phyloP scores from a whole-genome alignment of 2,113 vertebrate species.

The Morone saxatilis region DNA sequence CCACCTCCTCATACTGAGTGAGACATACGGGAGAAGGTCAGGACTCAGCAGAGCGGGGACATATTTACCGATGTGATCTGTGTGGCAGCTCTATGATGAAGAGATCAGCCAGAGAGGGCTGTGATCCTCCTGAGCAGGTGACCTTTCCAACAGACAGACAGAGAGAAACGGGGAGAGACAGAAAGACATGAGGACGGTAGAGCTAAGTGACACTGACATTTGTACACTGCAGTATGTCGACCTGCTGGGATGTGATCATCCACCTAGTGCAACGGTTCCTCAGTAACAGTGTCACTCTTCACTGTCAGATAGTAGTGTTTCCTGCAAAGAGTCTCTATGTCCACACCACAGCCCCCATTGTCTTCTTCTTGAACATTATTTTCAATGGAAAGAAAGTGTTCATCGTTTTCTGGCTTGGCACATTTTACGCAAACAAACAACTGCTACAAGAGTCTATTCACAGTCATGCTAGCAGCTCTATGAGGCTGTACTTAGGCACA shows the following conservation, averaged over 20 bases:
- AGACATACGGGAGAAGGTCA: conserved; percentile 31
- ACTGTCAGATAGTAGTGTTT: not conserved
- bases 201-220: conserved; percentile 50
- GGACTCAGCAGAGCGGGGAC: not conserved
- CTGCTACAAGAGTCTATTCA: not conserved
- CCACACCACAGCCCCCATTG: too few species aligned
- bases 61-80: conserved; percentile 43
- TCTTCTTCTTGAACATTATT: not conserved
- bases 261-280: not conserved
- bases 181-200: conserved; percentile 1
- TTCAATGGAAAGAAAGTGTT: not conserved
- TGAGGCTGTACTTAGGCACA: not conserved
- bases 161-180: conserved; percentile 1
- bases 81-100: conserved; percentile 52
- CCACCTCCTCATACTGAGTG: not conserved
- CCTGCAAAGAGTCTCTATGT: not conserved
- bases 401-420: not conserved
- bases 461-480: not conserved
- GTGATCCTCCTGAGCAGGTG: conserved; percentile 56
- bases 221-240: conserved; percentile 20
- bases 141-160: conserved; percentile 53
- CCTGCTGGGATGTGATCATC: conserved; percentile 44
- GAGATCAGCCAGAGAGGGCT: conserved; percentile 40
- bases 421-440: not conserved
- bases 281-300: not conserved